Base-by-base conservation (phyloP, 2,888 invertebrate species). In the Cantharis flavilabris region DNA sequence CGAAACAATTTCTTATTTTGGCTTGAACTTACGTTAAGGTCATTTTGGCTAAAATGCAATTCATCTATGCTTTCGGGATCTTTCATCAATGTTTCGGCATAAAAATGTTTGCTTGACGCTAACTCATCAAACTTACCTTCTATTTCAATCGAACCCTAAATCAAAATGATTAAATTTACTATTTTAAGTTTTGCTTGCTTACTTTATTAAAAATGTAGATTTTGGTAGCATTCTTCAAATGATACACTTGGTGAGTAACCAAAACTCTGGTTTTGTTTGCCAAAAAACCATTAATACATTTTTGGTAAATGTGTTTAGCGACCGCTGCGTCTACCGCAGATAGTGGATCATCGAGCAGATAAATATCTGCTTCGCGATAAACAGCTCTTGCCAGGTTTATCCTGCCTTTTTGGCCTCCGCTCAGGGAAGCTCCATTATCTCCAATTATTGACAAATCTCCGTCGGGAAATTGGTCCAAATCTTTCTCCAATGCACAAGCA, bases 321-420 rank as follows among this genome's bases (percentile, higher is more conserved):
- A 96, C 96, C 80, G 94, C 93, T 0, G 94, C 91, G 85, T 97
- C 96, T 3, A 96, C 96, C 2, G 96, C 96, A n/a, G 95, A 95
- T 62, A 96, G 88, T 0, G 96, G 96, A 87, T 97, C 96, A 83
- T 97, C 96, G 79, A 97, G 86, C 7, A 97, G 88, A 86, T 96
- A 96, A 78, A 97, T 92, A 85, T 96, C 95, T 0, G 94, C 92
- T 85, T 95, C 89, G 78, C 91, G 87, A 84, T 92, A 93, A 23
- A 95, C 90, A 18, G 94, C 94, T 85, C 95, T 89, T 1, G 93
- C 90, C 82, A 93, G 88, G 84, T 93, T 93, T 69, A 93, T 92
- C 69, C 96, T 91, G 9, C 96, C 96, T 85, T 94, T 92, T 87
- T 96, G 96, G 16, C 96, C 96, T 3, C 96, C 96, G 79, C 95